A percentile compares a stretch with the other conserved stretches of the same genome.
These are phyloP conservation scores for Ameiurus melas DNA, from an alignment of 2,113 vertebrate species.

Conservation along the genomic window DNA sequence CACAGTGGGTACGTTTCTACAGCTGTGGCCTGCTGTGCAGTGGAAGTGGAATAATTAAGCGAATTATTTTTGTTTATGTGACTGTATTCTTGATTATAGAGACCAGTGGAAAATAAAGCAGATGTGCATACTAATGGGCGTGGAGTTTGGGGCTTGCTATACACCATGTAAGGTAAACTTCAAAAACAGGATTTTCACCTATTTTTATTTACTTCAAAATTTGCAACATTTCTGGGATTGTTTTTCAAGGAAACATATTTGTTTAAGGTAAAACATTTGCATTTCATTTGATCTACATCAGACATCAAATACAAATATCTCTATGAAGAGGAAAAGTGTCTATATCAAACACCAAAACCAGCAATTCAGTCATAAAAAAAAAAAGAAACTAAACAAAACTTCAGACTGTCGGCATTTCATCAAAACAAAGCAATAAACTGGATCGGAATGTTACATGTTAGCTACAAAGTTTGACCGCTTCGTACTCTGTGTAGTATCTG, in stretches of 20 bases:
- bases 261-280: constrained; percentile 27
- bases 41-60: constrained; percentile 9
- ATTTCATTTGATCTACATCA: constrained; percentile 33
- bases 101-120: neutral
- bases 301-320: constrained; percentile 52
- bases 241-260: constrained; percentile 7
- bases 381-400: neutral
- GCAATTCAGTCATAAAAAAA: constrained; percentile 19
- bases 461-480: constrained; percentile 92
- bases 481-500: constrained; percentile 83
- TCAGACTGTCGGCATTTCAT: constrained; percentile 18
- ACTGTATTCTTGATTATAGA: neutral
- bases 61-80: neutral
- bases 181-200: constrained; percentile 29
- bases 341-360: constrained; percentile 49
- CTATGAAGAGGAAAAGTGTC: constrained; percentile 44
- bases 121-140: neutral
- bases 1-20: neutral
- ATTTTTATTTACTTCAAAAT: constrained; percentile 48
- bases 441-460: constrained; percentile 65
- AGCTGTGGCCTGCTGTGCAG: constrained; percentile 21
- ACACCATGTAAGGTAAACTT: constrained; percentile 5
- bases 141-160: neutral
- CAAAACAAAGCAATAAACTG: constrained; percentile 57
- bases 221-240: constrained; percentile 30